A percentile compares a stretch with the other conserved stretches of the same genome.
Conservation (phyloP, 1,140 invertebrate species). For the Drosophila eugracilis region DNA sequence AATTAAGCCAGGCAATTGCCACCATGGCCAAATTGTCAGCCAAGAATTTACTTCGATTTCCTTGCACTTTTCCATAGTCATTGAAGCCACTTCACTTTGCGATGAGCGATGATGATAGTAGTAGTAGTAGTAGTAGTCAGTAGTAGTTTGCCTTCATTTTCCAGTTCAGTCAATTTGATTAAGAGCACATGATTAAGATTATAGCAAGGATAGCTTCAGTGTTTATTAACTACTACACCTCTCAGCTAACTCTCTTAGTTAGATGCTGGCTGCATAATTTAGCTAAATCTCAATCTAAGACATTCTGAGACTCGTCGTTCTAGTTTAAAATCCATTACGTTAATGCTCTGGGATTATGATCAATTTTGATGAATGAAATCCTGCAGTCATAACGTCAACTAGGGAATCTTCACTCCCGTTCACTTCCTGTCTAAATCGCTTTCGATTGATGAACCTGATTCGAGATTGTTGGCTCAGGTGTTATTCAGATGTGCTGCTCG, state of each 20-base stretch:
- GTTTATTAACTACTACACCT: too few species aligned
- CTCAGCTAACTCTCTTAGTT: too few species aligned
- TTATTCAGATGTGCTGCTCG: constrained; percentile 2
- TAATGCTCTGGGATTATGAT: background rate
- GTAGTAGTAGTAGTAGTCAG: too few species aligned
- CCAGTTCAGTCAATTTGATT: background rate
- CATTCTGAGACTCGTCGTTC: background rate
- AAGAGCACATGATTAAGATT: background rate
- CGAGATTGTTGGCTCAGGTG: constrained; percentile 18
- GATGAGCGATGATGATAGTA: background rate
- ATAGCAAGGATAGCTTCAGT: too few species aligned
- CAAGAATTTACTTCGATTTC: constrained; percentile 25
- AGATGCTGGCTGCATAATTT: too few species aligned
- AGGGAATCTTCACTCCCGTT: background rate
- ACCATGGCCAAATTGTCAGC: constrained; percentile 3
- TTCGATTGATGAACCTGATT: constrained; percentile 12
- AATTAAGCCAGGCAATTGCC: constrained; percentile 30
- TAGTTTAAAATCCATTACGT: background rate
- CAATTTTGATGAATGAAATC: background rate
- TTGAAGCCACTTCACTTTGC: background rate
- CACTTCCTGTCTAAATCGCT: background rate
- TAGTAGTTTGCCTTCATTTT: background rate
- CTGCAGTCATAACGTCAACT: background rate
- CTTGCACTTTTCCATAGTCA: constrained; percentile 4
- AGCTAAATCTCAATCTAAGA: background rate